Base-by-base conservation (phyloP, 1,140 invertebrate genomes). In the Achatina immaculata region DNA sequence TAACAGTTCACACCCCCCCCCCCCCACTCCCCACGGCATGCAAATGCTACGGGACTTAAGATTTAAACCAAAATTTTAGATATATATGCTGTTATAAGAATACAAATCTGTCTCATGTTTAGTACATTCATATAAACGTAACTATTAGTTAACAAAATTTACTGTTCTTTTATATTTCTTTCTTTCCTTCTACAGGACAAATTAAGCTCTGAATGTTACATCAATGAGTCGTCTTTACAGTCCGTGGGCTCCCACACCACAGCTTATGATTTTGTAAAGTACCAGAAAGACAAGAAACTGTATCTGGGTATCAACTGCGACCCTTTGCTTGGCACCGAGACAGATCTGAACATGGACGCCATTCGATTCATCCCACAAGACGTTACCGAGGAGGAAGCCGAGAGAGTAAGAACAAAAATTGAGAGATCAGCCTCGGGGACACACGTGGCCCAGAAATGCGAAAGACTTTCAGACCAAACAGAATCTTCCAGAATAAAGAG, bases 231-330 rank as follows among this genome's bases (percentile, higher is more conserved):
- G 31, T 31, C 58, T 3, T 16, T 62, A 31, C 16, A 31, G 16
- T 1, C 2, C 28, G 31, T 2, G 1, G 58, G 58, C 16, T 62
- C 58, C 1, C 58, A 62, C 4, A 28, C 58, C 1, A 31, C 28
- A 62, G n/a, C 58, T 31, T 62, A 62, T 28, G 58, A 62, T 9
- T 62, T 62, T 19, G 31, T 62, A 6, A 62, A 62, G 31, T 69
- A 69, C 68, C 24, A 28, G 38, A 69, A 2, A 19, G 7, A 69
- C 68, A 40, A 19, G 21, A 40, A 69, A 24, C 38, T 69, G 4
- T 69, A 69, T 19, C 38, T 69, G 6, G 68, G 68, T 9, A 69
- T 69, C 36, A 43, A 69, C 68, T 69, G 68, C 38, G 36, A 69
- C 24, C 36, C 68, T 1, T 24, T 69, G 68, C 21, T 69, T 24